Conservation (phyloP, 2,113 vertebrate genomes). For the Atractosteus spatula region DNA sequence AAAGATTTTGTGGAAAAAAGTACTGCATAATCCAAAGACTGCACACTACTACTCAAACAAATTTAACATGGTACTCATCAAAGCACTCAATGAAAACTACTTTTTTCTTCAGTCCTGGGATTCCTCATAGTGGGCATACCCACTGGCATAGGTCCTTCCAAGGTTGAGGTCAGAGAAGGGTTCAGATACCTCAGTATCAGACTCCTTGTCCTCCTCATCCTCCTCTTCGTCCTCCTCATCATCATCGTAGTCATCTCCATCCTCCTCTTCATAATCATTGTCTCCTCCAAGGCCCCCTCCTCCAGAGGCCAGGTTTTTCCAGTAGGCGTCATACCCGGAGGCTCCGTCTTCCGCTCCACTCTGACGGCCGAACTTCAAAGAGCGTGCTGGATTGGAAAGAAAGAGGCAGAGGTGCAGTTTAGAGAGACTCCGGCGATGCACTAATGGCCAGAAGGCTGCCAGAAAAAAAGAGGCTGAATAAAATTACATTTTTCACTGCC, state of each 20-base stretch:
- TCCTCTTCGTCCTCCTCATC: constrained; percentile 79
- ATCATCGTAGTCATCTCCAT: constrained; percentile 71
- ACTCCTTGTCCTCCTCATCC: constrained; percentile 76
- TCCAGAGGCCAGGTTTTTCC: constrained; percentile 75
- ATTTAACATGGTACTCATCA: background rate
- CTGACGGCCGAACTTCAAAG: constrained; percentile 90
- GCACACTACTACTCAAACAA: too few relatives aligned
- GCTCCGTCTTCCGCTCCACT: constrained; percentile 81
- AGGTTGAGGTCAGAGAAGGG: constrained; percentile 75
- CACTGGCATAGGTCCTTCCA: constrained; percentile 72
- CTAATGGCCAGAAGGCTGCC: background rate
- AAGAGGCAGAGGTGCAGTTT: constrained; percentile 10
- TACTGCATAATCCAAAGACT: too few relatives aligned
- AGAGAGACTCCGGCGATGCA: background rate
- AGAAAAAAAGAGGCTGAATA: background rate
- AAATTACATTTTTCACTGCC: too few relatives aligned
- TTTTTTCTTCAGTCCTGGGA: constrained; percentile 49
- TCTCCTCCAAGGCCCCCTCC: constrained; percentile 39
- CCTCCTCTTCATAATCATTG: constrained; percentile 47
- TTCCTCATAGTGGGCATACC: constrained; percentile 74
- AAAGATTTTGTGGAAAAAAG: too few relatives aligned
- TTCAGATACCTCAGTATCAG: constrained; percentile 62
- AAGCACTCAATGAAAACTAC: background rate
- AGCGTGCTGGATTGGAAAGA: constrained; percentile 72
- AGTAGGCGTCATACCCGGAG: constrained; percentile 85